phyloP scores from a whole-genome alignment of 35 echinoderm and acorn worm genomes.

The Lytechinus pictus region DNA sequence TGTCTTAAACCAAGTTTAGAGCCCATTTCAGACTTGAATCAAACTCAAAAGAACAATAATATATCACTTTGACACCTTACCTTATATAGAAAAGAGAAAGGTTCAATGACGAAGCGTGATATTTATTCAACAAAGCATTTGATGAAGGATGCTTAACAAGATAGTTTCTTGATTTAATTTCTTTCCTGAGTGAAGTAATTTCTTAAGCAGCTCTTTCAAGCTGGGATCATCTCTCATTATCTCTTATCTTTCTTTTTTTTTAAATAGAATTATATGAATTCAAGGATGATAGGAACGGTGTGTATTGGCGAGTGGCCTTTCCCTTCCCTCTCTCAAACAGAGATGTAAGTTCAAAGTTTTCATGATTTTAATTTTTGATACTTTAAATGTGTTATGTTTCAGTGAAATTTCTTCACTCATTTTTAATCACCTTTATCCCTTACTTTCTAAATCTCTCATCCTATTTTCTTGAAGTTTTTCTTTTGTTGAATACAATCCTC shows the following conservation, averaged over 20 bases:
- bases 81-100: too few relatives aligned
- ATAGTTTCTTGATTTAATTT: too few relatives aligned
- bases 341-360: constrained; percentile 81
- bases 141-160: too few relatives aligned
- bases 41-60: too few relatives aligned
- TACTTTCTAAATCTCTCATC: not conserved
- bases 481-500: too few relatives aligned
- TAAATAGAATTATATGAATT: constrained; percentile 77
- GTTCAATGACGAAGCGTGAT: too few relatives aligned
- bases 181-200: too few relatives aligned
- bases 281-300: constrained; percentile 59
- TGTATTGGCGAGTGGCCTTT: constrained; percentile 92
- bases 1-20: too few relatives aligned
- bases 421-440: not conserved
- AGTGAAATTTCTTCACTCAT: not conserved
- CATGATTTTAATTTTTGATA: not conserved
- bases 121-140: too few relatives aligned
- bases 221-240: not conserved
- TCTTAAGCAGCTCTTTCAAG: too few relatives aligned
- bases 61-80: too few relatives aligned
- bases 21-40: too few relatives aligned
- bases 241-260: not conserved
- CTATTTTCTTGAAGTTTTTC: not conserved
- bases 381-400: not conserved
- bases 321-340: constrained; percentile 97